These are phyloP conservation scores for Drosophila rufa DNA, from an alignment of 1,140 invertebrate genomes.

Conservation along the genomic window DNA sequence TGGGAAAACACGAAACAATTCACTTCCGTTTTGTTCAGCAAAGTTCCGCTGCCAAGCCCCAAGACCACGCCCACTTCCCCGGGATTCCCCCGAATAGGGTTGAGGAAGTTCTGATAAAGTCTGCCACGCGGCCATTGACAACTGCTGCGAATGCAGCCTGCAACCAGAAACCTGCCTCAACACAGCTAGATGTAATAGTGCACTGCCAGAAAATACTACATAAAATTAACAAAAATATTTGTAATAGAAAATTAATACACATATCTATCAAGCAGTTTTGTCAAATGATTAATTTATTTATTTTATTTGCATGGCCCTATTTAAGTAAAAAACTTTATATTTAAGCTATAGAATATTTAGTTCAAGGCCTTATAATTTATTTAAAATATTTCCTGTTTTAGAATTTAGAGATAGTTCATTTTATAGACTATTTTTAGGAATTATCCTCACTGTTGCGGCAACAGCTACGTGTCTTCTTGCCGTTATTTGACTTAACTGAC, in stretches of 20 bases:
- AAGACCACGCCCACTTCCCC: slow-evolving; percentile 10
- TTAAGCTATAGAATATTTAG: background rate
- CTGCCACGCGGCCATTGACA: slow-evolving; percentile 61
- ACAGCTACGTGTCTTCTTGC: slow-evolving; percentile 54
- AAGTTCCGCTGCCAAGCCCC: slow-evolving; percentile 29
- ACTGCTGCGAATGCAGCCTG: slow-evolving; percentile 38
- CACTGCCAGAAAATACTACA: background rate
- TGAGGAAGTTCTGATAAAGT: slow-evolving; percentile 58
- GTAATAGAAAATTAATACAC: too few relatives aligned
- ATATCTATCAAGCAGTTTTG: too few relatives aligned
- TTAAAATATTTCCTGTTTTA: background rate
- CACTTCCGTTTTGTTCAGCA: slow-evolving; percentile 42
- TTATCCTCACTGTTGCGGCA: slow-evolving; percentile 24
- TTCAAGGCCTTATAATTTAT: background rate
- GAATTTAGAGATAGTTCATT: too few relatives aligned
- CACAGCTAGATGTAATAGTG: background rate
- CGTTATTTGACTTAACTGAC: slow-evolving; percentile 68
- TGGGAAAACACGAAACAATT: slow-evolving; percentile 37
- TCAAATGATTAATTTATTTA: too few relatives aligned
- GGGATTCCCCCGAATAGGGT: slow-evolving; percentile 1
- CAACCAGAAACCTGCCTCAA: slow-evolving; percentile 20
- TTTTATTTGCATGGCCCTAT: too few relatives aligned
- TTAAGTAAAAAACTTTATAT: background rate
- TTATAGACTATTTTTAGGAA: background rate
- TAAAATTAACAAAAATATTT: background rate